Evolutionary conservation across 2,113 vertebrate species (phyloP), one percentile per base, ranked within the genome.

Genomic region (Protobothrops mucrosquamatus): DNA sequence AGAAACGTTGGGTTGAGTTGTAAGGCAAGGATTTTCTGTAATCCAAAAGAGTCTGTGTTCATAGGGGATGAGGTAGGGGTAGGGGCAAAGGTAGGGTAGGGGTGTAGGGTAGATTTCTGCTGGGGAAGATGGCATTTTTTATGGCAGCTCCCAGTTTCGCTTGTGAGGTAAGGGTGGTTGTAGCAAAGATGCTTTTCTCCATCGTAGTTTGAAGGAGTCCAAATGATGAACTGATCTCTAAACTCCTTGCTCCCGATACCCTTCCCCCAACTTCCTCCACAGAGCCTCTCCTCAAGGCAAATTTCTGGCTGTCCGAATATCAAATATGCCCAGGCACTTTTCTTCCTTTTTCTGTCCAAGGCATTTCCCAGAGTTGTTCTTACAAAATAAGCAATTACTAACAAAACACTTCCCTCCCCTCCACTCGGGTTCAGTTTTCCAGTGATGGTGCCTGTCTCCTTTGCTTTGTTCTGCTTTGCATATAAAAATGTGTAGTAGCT

Each of bases 251-350:
- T 24, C 22, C 20, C 91, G 91, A 94, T 90, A 91, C 95, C 96
- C 96, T 96, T 96, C 97, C 95, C 97, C 96, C 97, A 96, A 95
- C 96, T 90, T n/a, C 23, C 61, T 52, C 46, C 89, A 89, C 94
- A 85, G 86, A 92, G 91, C 92, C 95, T 88, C 52, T 54, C 93
- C 92, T 92, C 1, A n/a, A 94, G 96, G 94, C 94, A 1, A 57
- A 87, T 87, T 94, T 95, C 95, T 93, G 92, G 26, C 95, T 95
- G 94, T 92, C 64, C 91, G 92, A 91, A 94, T 93, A 89, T 93
- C 91, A 3, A 94, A 15, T 91, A 24, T 93, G 94, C 95, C 91
- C 89, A 43, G 89, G 89, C 95, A 92, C 52, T 94, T 89, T 92
- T 26, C 48, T 81, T 69, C 86, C 29, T 64, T 81, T 57, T 69